phyloP scores from a whole-genome alignment of 2,888 invertebrate species.

The Apodemia duryi region DNA sequence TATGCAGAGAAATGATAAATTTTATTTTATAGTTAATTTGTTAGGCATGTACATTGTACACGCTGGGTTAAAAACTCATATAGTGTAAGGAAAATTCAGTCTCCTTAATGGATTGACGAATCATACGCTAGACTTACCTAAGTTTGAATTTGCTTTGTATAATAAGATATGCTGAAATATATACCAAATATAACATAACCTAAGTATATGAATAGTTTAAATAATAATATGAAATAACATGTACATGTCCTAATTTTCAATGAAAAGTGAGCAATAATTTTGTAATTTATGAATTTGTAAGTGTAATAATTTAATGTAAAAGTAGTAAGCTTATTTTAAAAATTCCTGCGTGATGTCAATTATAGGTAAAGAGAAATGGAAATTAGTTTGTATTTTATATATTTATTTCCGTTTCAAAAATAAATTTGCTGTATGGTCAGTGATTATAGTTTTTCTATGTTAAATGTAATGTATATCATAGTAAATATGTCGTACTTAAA shows the following conservation, averaged over 20 bases:
- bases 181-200: conserved; percentile 55
- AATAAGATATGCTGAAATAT: conserved; percentile 53
- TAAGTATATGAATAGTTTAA: conserved; percentile 3
- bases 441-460: conserved; percentile 27
- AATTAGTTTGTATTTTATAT: conserved; percentile 43
- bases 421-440: conserved; percentile 38
- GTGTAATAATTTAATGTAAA: conserved; percentile 18
- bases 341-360: conserved; percentile 75
- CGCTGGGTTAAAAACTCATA: conserved; percentile 61
- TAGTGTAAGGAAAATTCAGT: conserved; percentile 44
- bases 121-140: conserved; percentile 80
- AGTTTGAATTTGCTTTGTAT: conserved; percentile 73
- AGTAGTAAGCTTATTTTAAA: conserved; percentile 21
- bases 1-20: conserved; percentile 40
- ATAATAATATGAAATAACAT: conserved; percentile 6
- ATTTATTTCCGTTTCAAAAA: conserved; percentile 40
- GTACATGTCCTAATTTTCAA: neutral
- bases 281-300: conserved; percentile 28
- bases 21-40: conserved; percentile 39
- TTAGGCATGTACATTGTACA: conserved; percentile 35
- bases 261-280: conserved; percentile 32
- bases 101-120: conserved; percentile 59
- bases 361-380: conserved; percentile 59
- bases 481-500: conserved; percentile 15
- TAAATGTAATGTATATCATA: conserved; percentile 16